Base-by-base conservation (phyloP, 2,113 vertebrate species). In the Salminus brasiliensis region DNA sequence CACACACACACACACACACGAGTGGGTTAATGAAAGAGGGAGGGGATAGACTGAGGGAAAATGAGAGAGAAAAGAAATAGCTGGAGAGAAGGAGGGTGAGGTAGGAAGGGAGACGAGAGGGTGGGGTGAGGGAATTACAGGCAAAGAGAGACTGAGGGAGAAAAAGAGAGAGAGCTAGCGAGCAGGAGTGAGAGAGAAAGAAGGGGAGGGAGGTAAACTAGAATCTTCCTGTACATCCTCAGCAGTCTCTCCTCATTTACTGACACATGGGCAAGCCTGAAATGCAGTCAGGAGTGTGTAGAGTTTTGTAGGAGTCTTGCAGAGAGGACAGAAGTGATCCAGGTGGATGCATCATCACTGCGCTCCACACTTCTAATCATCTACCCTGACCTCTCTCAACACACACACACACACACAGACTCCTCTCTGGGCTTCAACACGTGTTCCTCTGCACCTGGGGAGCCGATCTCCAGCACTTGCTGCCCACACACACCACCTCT, bases 291-390 rank as follows among this genome's bases (percentile, higher is more conserved):
- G 30, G 52, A 15, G 9, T 73, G 55, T 52, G 73, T 39, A 66
- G 71, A 55, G 34, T 67, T 72, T 41, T 16, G 7, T 13, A 71
- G 55, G 45, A 68, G 49, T n/a, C 55, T 41, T 72, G 57, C 78
- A 30, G 43, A 69, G 39, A 71, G 63, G 65, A 36, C 43, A 76
- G 60, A 43, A 66, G 60, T 0, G 10, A 9, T 74, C 49, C 70
- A 30, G 9, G n/a, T 15, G 69, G 45, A 72, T 32, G 49, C 71
- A 32, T 41, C 53, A 67, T 47, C 29, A 15, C 59, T 79, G 45
- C 78, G 63, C 25, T 57, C 69, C 16, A 52, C 49, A 72, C 69
- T 47, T 30, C 43, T 66, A 70, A 75, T 74, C 62, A 72, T 78
- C 39, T 13, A 43, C 41, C 57, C 53, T 78, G 53, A 77, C 30